These are phyloP conservation scores for Pelobates fuscus DNA, from an alignment of 2,113 vertebrate genomes.

Conservation along the genomic window DNA sequence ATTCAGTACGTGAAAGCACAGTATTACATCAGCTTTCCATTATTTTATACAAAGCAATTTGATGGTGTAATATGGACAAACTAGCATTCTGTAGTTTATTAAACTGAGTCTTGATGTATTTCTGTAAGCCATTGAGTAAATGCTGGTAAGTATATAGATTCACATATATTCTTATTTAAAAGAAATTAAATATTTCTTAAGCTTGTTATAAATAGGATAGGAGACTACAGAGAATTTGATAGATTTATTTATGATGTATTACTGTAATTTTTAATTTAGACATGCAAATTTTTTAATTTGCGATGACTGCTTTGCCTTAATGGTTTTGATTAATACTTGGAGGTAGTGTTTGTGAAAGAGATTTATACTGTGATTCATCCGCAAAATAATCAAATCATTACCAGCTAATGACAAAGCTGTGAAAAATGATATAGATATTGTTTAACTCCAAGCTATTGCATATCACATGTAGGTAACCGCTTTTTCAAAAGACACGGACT, in stretches of 20 bases:
- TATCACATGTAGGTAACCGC: slow-evolving; percentile 71
- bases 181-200: slow-evolving; percentile 60
- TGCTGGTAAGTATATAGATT: too few species aligned
- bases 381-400: slow-evolving; percentile 99
- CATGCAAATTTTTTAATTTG: slow-evolving; percentile 93
- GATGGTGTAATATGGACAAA: neutral
- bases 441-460: slow-evolving; percentile 77
- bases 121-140: neutral
- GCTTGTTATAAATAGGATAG: slow-evolving; percentile 74
- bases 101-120: neutral
- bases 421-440: slow-evolving; percentile 92
- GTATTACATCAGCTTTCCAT: neutral
- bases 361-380: slow-evolving; percentile 98
- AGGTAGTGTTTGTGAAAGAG: slow-evolving; percentile 98
- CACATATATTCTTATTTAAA: slow-evolving; percentile 1
- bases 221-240: slow-evolving; percentile 79
- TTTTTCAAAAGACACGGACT: slow-evolving; percentile 77
- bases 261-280: slow-evolving; percentile 92
- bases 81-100: neutral
- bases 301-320: slow-evolving; percentile 92
- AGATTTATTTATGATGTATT: slow-evolving; percentile 90
- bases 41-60: neutral
- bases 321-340: slow-evolving; percentile 97
- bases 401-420: slow-evolving; percentile 95
- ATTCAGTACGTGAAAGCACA: neutral